A percentile compares a stretch with the other conserved stretches of the same genome.
phyloP scores from a whole-genome alignment of 2,797 vertebrate species.

The Benthosema pterotum region DNA sequence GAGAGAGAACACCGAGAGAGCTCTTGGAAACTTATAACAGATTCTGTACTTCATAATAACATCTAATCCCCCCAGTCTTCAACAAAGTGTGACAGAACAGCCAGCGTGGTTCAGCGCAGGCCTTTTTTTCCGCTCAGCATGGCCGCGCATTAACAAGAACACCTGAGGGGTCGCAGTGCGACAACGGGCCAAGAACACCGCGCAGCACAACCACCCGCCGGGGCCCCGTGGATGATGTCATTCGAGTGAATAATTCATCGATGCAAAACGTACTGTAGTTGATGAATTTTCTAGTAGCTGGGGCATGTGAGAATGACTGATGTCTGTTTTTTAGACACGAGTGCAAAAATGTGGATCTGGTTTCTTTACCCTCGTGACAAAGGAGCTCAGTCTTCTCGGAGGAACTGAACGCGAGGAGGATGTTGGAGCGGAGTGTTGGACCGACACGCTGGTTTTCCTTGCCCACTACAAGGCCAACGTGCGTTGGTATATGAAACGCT shows the following conservation, averaged over 20 bases:
- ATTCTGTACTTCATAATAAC: slow-evolving; percentile 56
- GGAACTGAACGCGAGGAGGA: slow-evolving; percentile 33
- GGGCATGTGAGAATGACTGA: slow-evolving; percentile 44
- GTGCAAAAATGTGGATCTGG: slow-evolving; percentile 29
- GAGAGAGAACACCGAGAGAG: no score
- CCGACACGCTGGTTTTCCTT: slow-evolving; percentile 6
- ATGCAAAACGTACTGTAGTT: slow-evolving; percentile 14
- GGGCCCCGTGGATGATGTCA: not conserved
- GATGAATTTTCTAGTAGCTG: slow-evolving; percentile 44
- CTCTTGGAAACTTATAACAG: slow-evolving; percentile 47
- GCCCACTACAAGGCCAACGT: slow-evolving; percentile 25
- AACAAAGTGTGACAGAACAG: slow-evolving; percentile 43
- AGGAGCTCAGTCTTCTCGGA: slow-evolving; percentile 29
- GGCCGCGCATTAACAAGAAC: slow-evolving; percentile 55
- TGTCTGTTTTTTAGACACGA: slow-evolving; percentile 28
- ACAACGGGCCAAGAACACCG: not conserved
- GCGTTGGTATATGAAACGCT: slow-evolving; percentile 24
- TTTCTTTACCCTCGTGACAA: slow-evolving; percentile 5
- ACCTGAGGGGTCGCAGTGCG: slow-evolving; percentile 33
- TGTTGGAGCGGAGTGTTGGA: slow-evolving; percentile 23
- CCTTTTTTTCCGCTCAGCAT: slow-evolving; percentile 62
- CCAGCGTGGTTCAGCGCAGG: slow-evolving; percentile 23
- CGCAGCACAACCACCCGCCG: not conserved
- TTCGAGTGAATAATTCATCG: slow-evolving; percentile 21
- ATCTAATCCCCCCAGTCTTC: slow-evolving; percentile 58